Evolutionary conservation across 2,113 vertebrate genomes (phyloP).

Genomic region (Chionodraco myersi): DNA sequence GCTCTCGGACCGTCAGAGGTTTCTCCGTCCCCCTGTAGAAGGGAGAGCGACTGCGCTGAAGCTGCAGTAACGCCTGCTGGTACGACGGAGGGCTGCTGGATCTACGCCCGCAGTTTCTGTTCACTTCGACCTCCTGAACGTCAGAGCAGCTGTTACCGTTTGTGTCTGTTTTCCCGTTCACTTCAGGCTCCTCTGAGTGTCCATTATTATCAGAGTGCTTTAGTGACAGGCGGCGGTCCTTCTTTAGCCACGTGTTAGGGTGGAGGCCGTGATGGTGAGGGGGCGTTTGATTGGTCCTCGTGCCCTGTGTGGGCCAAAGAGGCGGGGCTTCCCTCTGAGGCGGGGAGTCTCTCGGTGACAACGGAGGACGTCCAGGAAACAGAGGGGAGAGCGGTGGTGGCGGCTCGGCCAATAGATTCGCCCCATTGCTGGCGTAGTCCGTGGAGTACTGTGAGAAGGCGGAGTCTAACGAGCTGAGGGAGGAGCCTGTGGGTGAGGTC

Average conservation of each 20-base stretch:
- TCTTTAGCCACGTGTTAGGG: slow-evolving; percentile 86
- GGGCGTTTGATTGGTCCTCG: slow-evolving; percentile 61
- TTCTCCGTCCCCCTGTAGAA: slow-evolving; percentile 69
- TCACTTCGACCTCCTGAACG: neutral
- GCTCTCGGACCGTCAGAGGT: slow-evolving; percentile 64
- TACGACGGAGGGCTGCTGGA: slow-evolving; percentile 72
- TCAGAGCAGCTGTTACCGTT: slow-evolving; percentile 10
- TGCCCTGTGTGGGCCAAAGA: slow-evolving; percentile 57
- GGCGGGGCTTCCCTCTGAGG: slow-evolving; percentile 52
- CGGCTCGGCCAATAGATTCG: slow-evolving; percentile 60
- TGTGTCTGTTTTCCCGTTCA: slow-evolving; percentile 36
- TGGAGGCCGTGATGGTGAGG: slow-evolving; percentile 80
- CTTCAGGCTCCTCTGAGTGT: slow-evolving; percentile 48
- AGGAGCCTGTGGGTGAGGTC: slow-evolving; percentile 90
- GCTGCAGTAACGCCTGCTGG: slow-evolving; percentile 74
- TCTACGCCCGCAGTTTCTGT: slow-evolving; percentile 27
- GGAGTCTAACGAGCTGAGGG: slow-evolving; percentile 91
- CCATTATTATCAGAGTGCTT: slow-evolving; percentile 76
- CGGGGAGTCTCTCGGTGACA: slow-evolving; percentile 64
- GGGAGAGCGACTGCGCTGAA: slow-evolving; percentile 66
- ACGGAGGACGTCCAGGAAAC: slow-evolving; percentile 37
- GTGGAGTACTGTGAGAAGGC: slow-evolving; percentile 94
- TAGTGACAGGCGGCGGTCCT: slow-evolving; percentile 82
- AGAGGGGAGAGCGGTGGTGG: slow-evolving; percentile 50
- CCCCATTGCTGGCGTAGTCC: slow-evolving; percentile 83